A percentile compares a stretch with the other conserved stretches of the same genome.
Conservation (phyloP, 1,140 invertebrate genomes). For the Tetramorium alpestre region DNA sequence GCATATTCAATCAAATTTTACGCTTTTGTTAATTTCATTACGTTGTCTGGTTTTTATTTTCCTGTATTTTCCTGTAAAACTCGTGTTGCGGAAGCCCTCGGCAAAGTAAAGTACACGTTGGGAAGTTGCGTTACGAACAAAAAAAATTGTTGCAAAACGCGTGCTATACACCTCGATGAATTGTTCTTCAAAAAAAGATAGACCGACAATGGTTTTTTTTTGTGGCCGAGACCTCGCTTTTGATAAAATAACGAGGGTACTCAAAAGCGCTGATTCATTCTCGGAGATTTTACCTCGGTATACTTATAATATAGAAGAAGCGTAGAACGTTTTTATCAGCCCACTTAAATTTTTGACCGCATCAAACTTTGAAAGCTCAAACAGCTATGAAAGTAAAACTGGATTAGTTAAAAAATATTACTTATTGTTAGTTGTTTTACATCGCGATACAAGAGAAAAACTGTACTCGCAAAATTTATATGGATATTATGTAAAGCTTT, state of each 20-base stretch:
- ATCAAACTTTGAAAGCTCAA: not conserved
- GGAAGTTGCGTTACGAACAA: not conserved
- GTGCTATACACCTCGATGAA: not conserved
- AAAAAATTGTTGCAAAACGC: not conserved
- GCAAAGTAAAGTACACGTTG: not conserved
- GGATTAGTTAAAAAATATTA: not conserved
- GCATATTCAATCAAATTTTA: not conserved
- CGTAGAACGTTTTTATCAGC: not conserved
- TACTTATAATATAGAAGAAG: not conserved
- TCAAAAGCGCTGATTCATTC: constrained; percentile 28
- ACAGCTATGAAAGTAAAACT: not conserved
- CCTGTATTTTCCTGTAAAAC: not conserved
- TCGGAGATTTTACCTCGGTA: not conserved
- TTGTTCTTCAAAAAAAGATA: not conserved
- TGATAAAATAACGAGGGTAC: constrained; percentile 12
- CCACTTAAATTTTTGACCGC: not conserved
- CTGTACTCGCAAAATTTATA: not conserved
- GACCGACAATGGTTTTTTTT: not conserved
- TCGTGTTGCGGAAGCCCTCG: not conserved
- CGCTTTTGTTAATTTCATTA: not conserved
- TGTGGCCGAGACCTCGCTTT: not conserved
- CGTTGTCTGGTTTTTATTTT: not conserved
- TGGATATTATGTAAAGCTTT: not conserved
- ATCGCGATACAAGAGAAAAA: not conserved
- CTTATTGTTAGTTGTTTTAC: not conserved